Evolutionary conservation across 92 coral and sea anemone genomes (phyloP).

Genomic region (Umimayanthus kanabou): DNA sequence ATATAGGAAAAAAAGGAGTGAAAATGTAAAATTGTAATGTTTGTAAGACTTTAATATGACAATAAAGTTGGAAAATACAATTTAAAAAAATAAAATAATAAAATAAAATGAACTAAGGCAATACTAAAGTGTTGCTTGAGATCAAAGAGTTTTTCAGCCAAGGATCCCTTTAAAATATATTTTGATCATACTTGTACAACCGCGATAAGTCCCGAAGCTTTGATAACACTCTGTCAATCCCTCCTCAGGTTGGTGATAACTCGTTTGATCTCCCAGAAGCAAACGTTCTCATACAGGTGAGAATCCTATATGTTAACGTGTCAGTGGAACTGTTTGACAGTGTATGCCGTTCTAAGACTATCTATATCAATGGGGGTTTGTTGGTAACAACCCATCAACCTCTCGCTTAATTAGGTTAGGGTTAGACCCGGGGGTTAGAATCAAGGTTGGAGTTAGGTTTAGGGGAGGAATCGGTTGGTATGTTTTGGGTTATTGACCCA

Average conservation of each 20-base stretch:
- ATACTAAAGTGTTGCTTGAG: too few species aligned
- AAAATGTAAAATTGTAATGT: too few species aligned
- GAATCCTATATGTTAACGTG: not conserved
- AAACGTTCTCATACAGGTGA: constrained; percentile 94
- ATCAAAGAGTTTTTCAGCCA: too few species aligned
- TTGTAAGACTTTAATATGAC: too few species aligned
- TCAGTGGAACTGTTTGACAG: not conserved
- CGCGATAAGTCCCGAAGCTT: not conserved
- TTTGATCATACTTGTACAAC: not conserved
- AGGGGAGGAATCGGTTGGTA: too few species aligned
- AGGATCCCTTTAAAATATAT: not conserved
- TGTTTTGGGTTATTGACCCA: too few species aligned
- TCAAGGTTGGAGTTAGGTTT: too few species aligned
- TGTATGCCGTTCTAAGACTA: not conserved
- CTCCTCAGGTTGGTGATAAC: constrained; percentile 93
- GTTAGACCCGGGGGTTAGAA: too few species aligned
- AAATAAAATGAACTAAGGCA: too few species aligned
- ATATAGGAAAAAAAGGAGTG: too few species aligned
- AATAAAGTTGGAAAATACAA: too few species aligned
- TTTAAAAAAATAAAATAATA: too few species aligned
- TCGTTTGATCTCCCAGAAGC: constrained; percentile 99
- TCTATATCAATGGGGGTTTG: not conserved
- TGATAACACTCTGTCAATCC: not conserved
- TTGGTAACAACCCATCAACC: not conserved
- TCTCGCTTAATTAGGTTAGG: not conserved